phyloP scores from a whole-genome alignment of 2,797 vertebrate species.

The Heliangelus exortis region DNA sequence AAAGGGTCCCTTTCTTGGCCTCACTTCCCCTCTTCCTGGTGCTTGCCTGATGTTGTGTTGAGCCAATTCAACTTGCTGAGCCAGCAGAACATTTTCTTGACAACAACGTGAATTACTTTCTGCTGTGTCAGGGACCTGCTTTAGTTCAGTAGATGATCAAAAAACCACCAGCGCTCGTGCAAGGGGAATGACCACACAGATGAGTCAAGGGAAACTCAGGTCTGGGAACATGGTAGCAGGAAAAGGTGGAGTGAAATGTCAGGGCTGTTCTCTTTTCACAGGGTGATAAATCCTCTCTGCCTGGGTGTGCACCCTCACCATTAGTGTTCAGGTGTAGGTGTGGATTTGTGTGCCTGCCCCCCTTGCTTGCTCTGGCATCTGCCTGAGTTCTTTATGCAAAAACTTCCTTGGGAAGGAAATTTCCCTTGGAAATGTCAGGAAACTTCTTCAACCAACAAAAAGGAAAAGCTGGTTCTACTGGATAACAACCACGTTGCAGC shows the following conservation, averaged over 20 bases:
- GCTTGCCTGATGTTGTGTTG: constrained; percentile 13
- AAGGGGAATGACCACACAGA: not conserved
- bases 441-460: not conserved
- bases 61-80: not conserved
- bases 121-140: not conserved
- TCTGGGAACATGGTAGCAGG: not conserved
- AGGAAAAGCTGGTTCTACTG: not conserved
- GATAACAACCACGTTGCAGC: not conserved
- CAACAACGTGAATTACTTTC: not conserved
- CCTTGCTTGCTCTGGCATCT: not conserved
- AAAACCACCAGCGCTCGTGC: not conserved
- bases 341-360: not conserved
- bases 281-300: not conserved
- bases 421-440: not conserved
- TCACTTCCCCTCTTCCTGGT: not conserved
- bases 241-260: not conserved
- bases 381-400: not conserved
- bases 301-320: accelerated
- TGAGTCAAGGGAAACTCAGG: not conserved
- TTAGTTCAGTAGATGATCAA: not conserved
- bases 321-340: not conserved
- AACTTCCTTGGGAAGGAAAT: not conserved
- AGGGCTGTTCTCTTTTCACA: not conserved
- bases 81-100: not conserved
- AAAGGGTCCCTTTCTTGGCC: not conserved